Conservation (phyloP, 2,113 vertebrate species). For the Xiphorhynchus elegans region DNA sequence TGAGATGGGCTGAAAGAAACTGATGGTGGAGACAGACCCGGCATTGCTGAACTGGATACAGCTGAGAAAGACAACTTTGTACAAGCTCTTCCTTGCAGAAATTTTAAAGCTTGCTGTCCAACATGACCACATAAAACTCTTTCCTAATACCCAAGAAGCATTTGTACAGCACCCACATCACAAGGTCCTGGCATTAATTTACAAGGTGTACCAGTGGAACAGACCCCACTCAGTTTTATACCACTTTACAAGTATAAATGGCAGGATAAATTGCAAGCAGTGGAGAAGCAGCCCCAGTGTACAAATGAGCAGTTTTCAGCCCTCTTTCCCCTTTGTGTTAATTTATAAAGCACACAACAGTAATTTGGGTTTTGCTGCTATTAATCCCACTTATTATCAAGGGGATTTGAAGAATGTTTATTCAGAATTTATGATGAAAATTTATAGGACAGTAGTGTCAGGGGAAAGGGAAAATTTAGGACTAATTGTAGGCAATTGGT, state of each 20-base stretch:
- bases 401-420: slow-evolving; percentile 5
- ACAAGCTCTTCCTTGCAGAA: neutral
- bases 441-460: neutral
- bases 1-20: neutral
- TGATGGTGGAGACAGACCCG: neutral
- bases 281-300: neutral
- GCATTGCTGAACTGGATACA: neutral
- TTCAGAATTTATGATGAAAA: slow-evolving; percentile 16
- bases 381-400: slow-evolving; percentile 6
- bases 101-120: neutral
- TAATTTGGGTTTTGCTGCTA: slow-evolving; percentile 16
- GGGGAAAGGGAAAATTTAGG: neutral
- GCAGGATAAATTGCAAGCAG: neutral
- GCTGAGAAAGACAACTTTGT: neutral
- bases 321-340: neutral
- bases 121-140: neutral
- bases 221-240: neutral
- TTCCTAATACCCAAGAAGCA: neutral
- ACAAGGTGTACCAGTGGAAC: neutral
- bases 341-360: slow-evolving; percentile 24
- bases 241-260: neutral
- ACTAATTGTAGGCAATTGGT: slow-evolving; percentile 31
- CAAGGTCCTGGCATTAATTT: neutral
- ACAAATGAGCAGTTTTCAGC: neutral
- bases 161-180: neutral